A percentile compares a stretch with the other conserved stretches of the same genome.
Evolutionary conservation across 1,140 invertebrate genomes (phyloP).

Genomic region (Trachymyrmex septentrionalis): DNA sequence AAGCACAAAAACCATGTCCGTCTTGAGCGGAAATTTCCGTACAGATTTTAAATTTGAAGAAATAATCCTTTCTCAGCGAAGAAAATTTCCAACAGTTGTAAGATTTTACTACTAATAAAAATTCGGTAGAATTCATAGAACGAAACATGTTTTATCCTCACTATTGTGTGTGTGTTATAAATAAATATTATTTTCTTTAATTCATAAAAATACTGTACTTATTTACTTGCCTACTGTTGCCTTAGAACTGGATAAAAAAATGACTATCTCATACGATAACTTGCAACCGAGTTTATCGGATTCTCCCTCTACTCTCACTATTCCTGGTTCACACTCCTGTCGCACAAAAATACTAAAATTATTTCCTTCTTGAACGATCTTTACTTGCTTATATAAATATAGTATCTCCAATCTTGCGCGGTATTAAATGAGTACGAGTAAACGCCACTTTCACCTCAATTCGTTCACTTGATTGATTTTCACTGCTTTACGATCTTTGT

Average conservation of each 20-base stretch:
- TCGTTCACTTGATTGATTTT: constrained; percentile 16
- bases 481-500: background rate
- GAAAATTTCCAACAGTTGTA: too few relatives aligned
- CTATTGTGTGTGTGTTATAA: too few relatives aligned
- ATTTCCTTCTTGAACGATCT: background rate
- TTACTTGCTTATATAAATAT: background rate
- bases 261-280: background rate
- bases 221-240: too few relatives aligned
- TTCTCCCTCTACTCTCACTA: background rate
- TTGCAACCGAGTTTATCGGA: background rate
- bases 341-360: background rate
- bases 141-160: too few relatives aligned
- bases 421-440: constrained; percentile 12
- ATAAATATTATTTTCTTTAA: too few relatives aligned
- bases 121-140: too few relatives aligned
- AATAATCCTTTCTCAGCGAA: too few relatives aligned
- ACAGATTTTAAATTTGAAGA: too few relatives aligned
- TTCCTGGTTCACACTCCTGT: background rate
- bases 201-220: too few relatives aligned
- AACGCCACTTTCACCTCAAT: constrained; percentile 15
- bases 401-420: background rate
- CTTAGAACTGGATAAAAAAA: background rate
- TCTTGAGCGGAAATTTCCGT: too few relatives aligned
- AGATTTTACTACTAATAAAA: too few relatives aligned
- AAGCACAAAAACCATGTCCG: too few relatives aligned